Evolutionary conservation across 2,113 vertebrate genomes (phyloP), one percentile per base, ranked within the genome.

Genomic region (Oncorhynchus clarkii): DNA sequence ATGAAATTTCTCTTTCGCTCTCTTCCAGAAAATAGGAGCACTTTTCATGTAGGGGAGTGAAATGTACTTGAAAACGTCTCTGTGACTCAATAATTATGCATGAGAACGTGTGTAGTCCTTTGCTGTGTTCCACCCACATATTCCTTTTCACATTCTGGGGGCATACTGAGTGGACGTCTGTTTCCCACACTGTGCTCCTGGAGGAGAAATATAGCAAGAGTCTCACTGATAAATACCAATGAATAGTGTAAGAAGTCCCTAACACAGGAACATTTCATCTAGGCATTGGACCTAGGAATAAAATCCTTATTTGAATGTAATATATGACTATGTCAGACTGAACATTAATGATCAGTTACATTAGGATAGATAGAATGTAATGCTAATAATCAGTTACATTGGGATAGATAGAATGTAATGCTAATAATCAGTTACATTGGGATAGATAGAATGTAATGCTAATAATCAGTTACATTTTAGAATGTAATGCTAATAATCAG

Each of bases 1-100:
- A 89, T 88, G 78, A 85, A 76, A 75, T 78, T 83, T 62, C 70
- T 45, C 74, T 51, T 34, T 57, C 51, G 31, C 27, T 74, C 71
- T 71, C 70, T 72, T 76, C 29, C 39, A 82, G 81, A 87, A 89
- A 90, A 90, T 78, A 73, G 82, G 82, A 90, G 87, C 76, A 69
- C 74, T 88, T 90, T 85, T 90, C 81, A 87, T 69, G 73, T 72
- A 26, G 74, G 51, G 57, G 49, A 84, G 78, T 34, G 72, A 85
- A 85, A 87, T 85, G 79, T 24, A 73, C 75, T 75, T 76, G 65
- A 71, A 80, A 69, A 71, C 57, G 67, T 71, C 71, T 49, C 72
- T 57, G 69, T 51, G 73, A 83, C 77, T 83, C 81, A 66, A 80
- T 78, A 76, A 70, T 51, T 80, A 49, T 39, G 68, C 13, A 51